Conservation (phyloP, 2,888 invertebrate species). For the Nowickia ferox region DNA sequence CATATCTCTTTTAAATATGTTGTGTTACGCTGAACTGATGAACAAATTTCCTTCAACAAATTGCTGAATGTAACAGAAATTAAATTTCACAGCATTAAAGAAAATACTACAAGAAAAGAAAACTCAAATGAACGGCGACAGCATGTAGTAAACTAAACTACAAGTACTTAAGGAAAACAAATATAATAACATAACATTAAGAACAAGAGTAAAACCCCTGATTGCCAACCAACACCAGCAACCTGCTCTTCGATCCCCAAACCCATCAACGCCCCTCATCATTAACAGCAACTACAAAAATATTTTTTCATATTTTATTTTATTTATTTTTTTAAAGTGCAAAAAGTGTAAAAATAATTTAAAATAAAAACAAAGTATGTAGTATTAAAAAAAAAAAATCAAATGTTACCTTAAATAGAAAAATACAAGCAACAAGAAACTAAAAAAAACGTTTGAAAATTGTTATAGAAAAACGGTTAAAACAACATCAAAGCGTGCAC, state of each 20-base stretch:
- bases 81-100: background rate
- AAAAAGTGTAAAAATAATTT: constrained; percentile 54
- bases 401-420: constrained; percentile 56
- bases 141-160: constrained; percentile 63
- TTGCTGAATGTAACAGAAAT: constrained; percentile 46
- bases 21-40: constrained; percentile 66
- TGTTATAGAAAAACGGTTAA: constrained; percentile 70
- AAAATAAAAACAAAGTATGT: constrained; percentile 48
- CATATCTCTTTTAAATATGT: constrained; percentile 35
- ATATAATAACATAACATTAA: background rate
- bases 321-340: background rate
- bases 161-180: constrained; percentile 56
- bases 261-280: constrained; percentile 41
- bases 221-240: constrained; percentile 50
- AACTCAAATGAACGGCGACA: constrained; percentile 36
- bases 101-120: constrained; percentile 5
- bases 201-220: constrained; percentile 28
- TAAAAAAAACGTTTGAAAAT: constrained; percentile 55
- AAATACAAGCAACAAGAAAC: constrained; percentile 2
- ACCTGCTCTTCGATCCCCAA: constrained; percentile 18
- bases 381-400: constrained; percentile 34
- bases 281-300: constrained; percentile 50
- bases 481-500: constrained; percentile 71
- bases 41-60: constrained; percentile 43
- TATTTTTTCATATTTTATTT: constrained; percentile 2